These are phyloP conservation scores for Zelostemma sp. DNA, from an alignment of 1,140 invertebrate species.

Conservation along the genomic window DNA sequence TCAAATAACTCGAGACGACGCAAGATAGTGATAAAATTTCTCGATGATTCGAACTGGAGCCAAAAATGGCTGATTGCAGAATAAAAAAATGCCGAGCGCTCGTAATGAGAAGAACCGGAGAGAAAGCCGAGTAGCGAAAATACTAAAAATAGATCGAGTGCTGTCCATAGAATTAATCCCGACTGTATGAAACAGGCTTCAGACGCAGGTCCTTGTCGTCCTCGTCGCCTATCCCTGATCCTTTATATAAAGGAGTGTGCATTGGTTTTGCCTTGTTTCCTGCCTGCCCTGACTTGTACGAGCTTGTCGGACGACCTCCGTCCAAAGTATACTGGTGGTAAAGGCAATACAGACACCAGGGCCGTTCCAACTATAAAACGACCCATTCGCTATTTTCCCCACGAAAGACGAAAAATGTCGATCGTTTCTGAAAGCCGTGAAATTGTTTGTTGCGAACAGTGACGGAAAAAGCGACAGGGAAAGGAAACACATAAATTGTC, in stretches of 20 bases:
- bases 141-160: conserved; percentile 36
- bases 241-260: conserved; percentile 42
- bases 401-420: not conserved
- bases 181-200: conserved; percentile 39
- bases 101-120: not conserved
- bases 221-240: conserved; percentile 44
- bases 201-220: conserved; percentile 43
- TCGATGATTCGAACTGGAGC: conserved; percentile 8
- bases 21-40: too few species aligned
- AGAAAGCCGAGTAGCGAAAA: conserved; percentile 13
- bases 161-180: conserved; percentile 45
- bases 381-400: conserved; percentile 15
- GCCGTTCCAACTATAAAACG: conserved; percentile 15
- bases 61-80: too few species aligned
- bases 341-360: conserved; percentile 36
- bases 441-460: too few species aligned
- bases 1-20: conserved; percentile 23
- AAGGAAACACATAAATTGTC: too few species aligned
- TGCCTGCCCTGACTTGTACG: conserved; percentile 16
- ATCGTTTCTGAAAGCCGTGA: too few species aligned
- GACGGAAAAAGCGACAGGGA: too few species aligned
- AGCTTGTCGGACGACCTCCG: conserved; percentile 43
- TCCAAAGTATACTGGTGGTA: conserved; percentile 19
- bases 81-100: too few species aligned
- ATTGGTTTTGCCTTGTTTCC: conserved; percentile 12